Evolutionary conservation across 2,113 vertebrate species (phyloP).

Genomic region (Pseudolaguvia tuberculata): DNA sequence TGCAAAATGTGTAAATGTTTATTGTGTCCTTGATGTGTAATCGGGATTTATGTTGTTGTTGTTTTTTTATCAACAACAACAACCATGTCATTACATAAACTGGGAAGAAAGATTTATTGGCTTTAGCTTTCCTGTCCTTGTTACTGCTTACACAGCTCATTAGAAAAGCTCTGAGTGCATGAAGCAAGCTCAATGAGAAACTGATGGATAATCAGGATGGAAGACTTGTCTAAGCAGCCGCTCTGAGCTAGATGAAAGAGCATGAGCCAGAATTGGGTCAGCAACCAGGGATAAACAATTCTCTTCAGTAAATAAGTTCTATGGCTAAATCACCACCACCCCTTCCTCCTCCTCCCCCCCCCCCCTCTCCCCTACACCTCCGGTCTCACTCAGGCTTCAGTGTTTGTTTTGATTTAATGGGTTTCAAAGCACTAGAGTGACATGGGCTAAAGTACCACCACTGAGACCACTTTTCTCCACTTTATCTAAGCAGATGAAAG

Average conservation of each 20-base stretch:
- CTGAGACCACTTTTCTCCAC: slow-evolving; percentile 35
- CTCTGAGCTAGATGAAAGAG: slow-evolving; percentile 18
- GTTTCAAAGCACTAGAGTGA: slow-evolving; percentile 32
- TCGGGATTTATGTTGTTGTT: not conserved
- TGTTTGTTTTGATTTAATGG: slow-evolving; percentile 50
- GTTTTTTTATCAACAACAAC: not conserved
- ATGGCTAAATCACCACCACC: slow-evolving; percentile 1
- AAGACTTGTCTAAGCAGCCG: slow-evolving; percentile 30
- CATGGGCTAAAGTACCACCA: slow-evolving; percentile 16
- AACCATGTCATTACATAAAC: slow-evolving; percentile 3
- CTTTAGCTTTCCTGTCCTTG: slow-evolving; percentile 23
- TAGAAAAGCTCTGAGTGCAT: slow-evolving; percentile 32
- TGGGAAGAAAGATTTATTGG: slow-evolving; percentile 3
- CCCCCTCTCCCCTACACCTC: too few relatives aligned
- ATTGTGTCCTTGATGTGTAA: not conserved
- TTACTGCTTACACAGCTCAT: slow-evolving; percentile 40
- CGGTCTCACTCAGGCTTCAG: slow-evolving; percentile 20
- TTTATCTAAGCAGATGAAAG: slow-evolving; percentile 30
- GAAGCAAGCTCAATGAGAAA: slow-evolving; percentile 35
- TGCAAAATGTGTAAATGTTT: too few relatives aligned
- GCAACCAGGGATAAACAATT: slow-evolving; percentile 31
- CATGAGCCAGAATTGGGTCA: slow-evolving; percentile 28
- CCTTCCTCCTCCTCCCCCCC: too few relatives aligned
- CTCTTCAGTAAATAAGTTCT: slow-evolving; percentile 21
- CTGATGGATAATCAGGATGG: slow-evolving; percentile 40